Evolutionary conservation across 2,888 invertebrate genomes (phyloP), one percentile per base, ranked within the genome.

Genomic region (Lottia scabra): DNA sequence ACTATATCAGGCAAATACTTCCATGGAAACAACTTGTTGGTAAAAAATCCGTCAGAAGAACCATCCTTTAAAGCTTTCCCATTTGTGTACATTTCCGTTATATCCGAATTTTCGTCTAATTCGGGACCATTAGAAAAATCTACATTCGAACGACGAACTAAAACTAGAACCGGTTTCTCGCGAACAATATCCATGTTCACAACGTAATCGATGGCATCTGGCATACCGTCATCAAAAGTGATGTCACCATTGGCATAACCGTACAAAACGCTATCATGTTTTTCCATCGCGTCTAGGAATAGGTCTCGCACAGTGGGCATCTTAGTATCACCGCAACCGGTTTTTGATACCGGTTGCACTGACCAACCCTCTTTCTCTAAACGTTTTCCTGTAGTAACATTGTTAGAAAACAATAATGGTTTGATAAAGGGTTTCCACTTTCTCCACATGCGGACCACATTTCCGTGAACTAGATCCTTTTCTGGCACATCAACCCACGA

Each of bases 11-110:
- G 66, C n/a, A 66, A 13, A 43, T 66, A n/a, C 43, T 66, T 66
- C 66, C 66, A 66, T n/a, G 66, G 66, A 66, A 66, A 66, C 12
- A 66, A 45, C 16, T 45, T 43, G 15, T 66, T 66, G 6, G 66
- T 66, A 44, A 66, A 44, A 45, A 66, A 66, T 23, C 38, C 66
- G 19, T 66, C 66, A 0, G 66, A 66, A n/a, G 66, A 66, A 38
- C 66, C 66, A 19, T 66, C 66, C 23, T 15, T 66, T 38, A 66
- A 45, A 15, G 66, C 38, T 23, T 45, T 23, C 13, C 66, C 66
- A n/a, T 19, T 13, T 10, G 15, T 38, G 15, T n/a, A 44, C 16
- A 66, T 43, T 16, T 66, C 66, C 15, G 38, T 43, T 23, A 66
- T 43, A 23, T 43, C 16, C n/a, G 66, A 38, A 23, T 23, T 23